These are phyloP conservation scores for Zoanthus solanderi DNA, from an alignment of 92 coral and sea anemone species.

Conservation along the genomic window DNA sequence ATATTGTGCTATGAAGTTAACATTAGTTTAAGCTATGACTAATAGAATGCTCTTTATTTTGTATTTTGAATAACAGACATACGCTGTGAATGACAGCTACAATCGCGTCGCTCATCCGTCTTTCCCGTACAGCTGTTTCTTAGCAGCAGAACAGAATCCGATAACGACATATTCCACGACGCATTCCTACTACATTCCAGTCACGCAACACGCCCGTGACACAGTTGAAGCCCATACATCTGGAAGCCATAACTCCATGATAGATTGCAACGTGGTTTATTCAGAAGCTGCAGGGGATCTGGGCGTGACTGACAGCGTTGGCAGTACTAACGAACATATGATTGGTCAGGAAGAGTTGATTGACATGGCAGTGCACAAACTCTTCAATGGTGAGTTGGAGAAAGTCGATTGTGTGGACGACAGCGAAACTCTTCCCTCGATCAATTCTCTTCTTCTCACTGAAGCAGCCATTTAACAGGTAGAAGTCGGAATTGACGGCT, in stretches of 20 bases:
- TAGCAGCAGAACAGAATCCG: conserved; percentile 28
- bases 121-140: conserved; percentile 37
- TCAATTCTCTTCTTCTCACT: conserved; percentile 90
- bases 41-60: neutral
- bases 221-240: conserved; percentile 67
- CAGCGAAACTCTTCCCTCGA: conserved; percentile 86
- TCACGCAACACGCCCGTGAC: conserved; percentile 66
- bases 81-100: conserved; percentile 20
- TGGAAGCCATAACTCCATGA: conserved; percentile 65
- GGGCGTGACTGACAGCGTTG: conserved; percentile 63
- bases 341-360: conserved; percentile 90
- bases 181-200: conserved; percentile 78
- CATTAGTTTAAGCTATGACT: neutral
- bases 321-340: conserved; percentile 63
- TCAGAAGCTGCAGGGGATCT: conserved; percentile 77
- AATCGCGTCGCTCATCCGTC: conserved; percentile 16
- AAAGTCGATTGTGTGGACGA: conserved; percentile 90
- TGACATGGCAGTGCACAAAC: conserved; percentile 88
- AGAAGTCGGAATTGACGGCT: neutral
- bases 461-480: conserved; percentile 75
- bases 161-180: conserved; percentile 59
- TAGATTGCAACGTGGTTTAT: conserved; percentile 71
- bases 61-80: neutral
- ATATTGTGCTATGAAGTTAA: neutral
- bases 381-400: conserved; percentile 93